Base-by-base conservation (phyloP, 1,140 invertebrate species). In the Drosophila ficusphila region DNA sequence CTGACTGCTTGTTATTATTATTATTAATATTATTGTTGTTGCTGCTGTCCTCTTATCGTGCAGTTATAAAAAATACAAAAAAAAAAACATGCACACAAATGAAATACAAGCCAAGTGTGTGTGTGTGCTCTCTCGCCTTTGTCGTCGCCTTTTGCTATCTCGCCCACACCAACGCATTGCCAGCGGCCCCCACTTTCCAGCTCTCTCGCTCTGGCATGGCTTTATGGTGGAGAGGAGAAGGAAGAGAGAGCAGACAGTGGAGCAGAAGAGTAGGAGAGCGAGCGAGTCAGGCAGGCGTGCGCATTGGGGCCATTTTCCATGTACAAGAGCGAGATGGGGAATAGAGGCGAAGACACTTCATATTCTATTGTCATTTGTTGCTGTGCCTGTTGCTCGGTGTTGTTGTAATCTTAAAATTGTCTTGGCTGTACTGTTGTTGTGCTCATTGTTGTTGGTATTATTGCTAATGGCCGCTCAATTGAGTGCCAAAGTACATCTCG, bases 401-500 rank as follows among this genome's bases (percentile, higher is more conserved):
- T 83, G 71, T 85, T 85, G 81, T 85, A 85, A 86, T 85, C 81
- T 85, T 86, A 57, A 85, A 85, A 86, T 85, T 85, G 82, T 85
- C 81, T 85, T 85, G 34, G 29, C 76, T 64, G 41, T 14, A 8
- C 41, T 12, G 41, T 44, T 14, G n/a, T n/a, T 19, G 38, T 16
- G 65, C 57, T 46, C 23, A 46, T 46, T 71, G 65, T 58, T 81
- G 68, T 65, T 82, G 79, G 68, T 71, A 69, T 68, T 85, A 62
- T 74, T 86, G 79, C 79, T 85, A 85, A 85, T 85, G 79, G 79
- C 67, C 77, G 81, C 81, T 85, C 81, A 85, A 85, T 85, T 85
- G 81, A 81, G 81, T 85, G 82, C 81, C 82, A 85, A 85, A 85
- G 81, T 81, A 85, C 79, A 86, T 57, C 36, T 51, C 33, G 41